A percentile compares a stretch with the other conserved stretches of the same genome.
These are phyloP conservation scores for Dascillus cervinus DNA, from an alignment of 2,888 invertebrate species.

Conservation along the genomic window DNA sequence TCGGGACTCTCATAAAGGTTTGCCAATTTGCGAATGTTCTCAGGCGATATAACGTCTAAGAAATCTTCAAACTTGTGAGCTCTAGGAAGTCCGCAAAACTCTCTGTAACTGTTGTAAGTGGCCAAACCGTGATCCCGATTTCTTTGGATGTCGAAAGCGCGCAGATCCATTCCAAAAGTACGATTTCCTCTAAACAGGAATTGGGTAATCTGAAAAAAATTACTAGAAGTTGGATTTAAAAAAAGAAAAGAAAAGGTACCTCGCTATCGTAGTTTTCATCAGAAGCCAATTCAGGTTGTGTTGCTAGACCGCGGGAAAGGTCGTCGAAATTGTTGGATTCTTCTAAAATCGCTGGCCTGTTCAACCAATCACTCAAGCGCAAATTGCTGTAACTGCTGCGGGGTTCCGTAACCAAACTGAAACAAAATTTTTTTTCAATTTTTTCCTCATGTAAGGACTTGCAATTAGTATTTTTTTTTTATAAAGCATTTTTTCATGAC, in stretches of 20 bases:
- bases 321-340: conserved; percentile 60
- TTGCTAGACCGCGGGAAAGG: conserved; percentile 65
- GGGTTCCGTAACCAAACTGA: conserved; percentile 52
- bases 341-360: conserved; percentile 58
- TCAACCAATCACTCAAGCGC: conserved; percentile 66
- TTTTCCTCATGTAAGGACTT: too few relatives aligned
- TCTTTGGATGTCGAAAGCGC: conserved; percentile 77
- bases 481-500: too few relatives aligned
- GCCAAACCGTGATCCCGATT: conserved; percentile 82
- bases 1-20: conserved; percentile 61
- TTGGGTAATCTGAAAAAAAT: conserved; percentile 50
- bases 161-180: conserved; percentile 71
- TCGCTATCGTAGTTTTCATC: conserved; percentile 73
- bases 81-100: conserved; percentile 64
- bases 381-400: conserved; percentile 48
- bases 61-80: conserved; percentile 65
- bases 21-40: conserved; percentile 60
- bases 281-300: conserved; percentile 67
- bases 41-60: conserved; percentile 55
- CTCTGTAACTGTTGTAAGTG: conserved; percentile 68
- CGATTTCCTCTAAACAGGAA: conserved; percentile 60
- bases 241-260: conserved; percentile 38
- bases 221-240: conserved; percentile 1
- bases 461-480: too few relatives aligned
- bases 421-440: too few relatives aligned